These are phyloP conservation scores for Puffinus mauretanicus DNA, from an alignment of 2,113 vertebrate species.

Conservation along the genomic window DNA sequence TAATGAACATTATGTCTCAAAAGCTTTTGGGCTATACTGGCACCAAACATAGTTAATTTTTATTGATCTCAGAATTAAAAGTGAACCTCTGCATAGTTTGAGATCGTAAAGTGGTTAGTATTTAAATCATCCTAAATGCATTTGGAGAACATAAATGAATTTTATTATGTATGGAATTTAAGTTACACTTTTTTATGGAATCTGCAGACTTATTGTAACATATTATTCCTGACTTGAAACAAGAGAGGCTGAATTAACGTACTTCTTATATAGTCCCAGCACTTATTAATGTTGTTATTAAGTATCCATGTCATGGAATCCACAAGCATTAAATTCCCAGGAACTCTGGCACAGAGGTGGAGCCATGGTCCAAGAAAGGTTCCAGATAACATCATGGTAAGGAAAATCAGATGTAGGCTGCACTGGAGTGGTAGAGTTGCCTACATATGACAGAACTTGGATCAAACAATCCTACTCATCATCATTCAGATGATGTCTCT, in stretches of 20 bases:
- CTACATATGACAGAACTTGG: background rate
- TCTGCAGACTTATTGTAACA: background rate
- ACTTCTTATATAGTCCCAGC: background rate
- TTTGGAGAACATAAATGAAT: background rate
- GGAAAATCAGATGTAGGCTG: background rate
- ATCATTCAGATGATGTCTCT: background rate
- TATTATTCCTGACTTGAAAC: background rate
- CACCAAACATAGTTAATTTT: background rate
- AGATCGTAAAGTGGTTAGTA: background rate
- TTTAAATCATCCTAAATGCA: background rate
- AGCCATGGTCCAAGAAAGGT: background rate
- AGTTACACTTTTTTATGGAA: background rate
- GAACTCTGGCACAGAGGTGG: background rate
- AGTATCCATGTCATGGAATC: background rate
- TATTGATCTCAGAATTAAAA: background rate
- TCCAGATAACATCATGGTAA: background rate
- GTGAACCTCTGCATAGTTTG: background rate
- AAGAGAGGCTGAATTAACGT: background rate
- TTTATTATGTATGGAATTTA: background rate
- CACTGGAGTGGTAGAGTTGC: background rate
- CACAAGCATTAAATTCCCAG: background rate
- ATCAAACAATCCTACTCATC: background rate
- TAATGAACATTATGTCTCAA: background rate
- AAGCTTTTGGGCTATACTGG: background rate
- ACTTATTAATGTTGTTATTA: background rate